phyloP scores from a whole-genome alignment of 2,888 invertebrate genomes.

The Odontothrips loti region DNA sequence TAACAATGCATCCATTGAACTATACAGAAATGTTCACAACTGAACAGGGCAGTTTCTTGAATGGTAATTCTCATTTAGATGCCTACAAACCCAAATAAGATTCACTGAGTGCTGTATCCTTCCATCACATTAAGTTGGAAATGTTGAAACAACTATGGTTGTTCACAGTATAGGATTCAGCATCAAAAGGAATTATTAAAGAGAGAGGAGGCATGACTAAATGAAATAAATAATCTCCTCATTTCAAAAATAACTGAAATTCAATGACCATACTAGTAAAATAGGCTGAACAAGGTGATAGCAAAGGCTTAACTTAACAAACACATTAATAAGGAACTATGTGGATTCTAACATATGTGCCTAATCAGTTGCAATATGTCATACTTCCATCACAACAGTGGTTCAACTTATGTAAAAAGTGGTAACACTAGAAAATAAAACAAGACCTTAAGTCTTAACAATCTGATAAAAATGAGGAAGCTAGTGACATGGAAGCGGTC shows the following conservation, averaged over 20 bases:
- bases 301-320: neutral
- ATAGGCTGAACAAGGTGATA: neutral
- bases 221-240: neutral
- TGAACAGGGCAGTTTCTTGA: too few species aligned
- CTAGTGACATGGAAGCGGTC: constrained; percentile 8
- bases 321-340: neutral
- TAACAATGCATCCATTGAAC: too few species aligned
- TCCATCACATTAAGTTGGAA: neutral
- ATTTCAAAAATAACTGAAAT: neutral
- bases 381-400: neutral
- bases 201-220: neutral
- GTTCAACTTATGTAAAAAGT: neutral
- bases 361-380: neutral
- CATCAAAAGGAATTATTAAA: too few species aligned
- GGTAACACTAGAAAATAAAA: constrained; percentile 14
- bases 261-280: neutral
- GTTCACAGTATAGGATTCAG: too few species aligned
- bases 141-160: neutral
- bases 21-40: too few species aligned
- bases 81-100: neutral
- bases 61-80: neutral
- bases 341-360: too few species aligned
- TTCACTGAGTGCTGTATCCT: neutral
- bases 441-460: neutral
- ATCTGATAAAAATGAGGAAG: neutral